Evolutionary conservation across 2,797 vertebrate genomes (phyloP), one percentile per base, ranked within the genome.

Genomic region (Peromyscus attwateri): DNA sequence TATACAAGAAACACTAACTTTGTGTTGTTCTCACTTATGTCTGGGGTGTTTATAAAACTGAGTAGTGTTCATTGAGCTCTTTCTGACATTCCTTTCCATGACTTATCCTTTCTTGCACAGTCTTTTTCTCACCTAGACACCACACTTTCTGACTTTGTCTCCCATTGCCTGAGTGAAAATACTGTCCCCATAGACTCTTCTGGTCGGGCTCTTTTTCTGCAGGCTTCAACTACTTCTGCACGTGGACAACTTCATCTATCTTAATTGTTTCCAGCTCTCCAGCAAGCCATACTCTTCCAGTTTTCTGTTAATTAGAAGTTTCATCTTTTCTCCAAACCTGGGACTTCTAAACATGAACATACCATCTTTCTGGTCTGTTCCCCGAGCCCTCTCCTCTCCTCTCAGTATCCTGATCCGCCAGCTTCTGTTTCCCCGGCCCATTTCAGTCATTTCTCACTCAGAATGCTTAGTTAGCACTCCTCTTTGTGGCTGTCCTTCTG

Each of bases 361-460:
- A 77, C 70, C 46, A 25, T 66, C 25, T 25, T 71, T 71, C 68
- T 34, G 34, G 6, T 12, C 43, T 73, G 46, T 25, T 81, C 70
- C 46, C 34, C 2, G 2, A n/a, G n/a, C n/a, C 7, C 40, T 16
- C 14, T 27, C 37, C 19, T 31, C 27, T 1, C 7, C 40, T 16
- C 16, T 27, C 37, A 34, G 6, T 19, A 7, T 66, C 49, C 68
- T 27, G 29, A 34, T 23, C 55, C 19, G 77, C 31, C 10, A 0
- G 8, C 40, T 76, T 46, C 52, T 77, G 8, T 68, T 73, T 94
- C 87, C 31, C 75, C 62, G 57, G 89, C 46, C 66, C 31, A 25
- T 75, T 93, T 91, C 73, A 83, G 6, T 93, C 71, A 73, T 13
- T 93, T 95, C 90, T 70, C 27, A 81, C n/a, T 82, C 85, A 94